Evolutionary conservation across 2,888 invertebrate genomes (phyloP), one percentile per base, ranked within the genome.

Genomic region (Erebia aethiops): DNA sequence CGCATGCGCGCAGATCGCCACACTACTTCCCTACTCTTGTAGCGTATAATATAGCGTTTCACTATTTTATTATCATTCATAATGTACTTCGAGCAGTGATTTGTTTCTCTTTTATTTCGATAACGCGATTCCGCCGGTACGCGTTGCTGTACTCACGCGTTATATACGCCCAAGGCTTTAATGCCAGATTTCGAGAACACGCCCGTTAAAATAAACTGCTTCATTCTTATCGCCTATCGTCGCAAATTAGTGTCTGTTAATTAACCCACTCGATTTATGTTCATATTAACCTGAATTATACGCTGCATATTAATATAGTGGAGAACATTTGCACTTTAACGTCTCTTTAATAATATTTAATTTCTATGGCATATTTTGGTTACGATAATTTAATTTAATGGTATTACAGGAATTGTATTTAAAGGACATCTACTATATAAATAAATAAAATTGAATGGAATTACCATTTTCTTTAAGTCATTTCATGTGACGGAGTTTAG

Each of bases 231-330:
- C 35, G 49, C 65, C 46, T 63, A 65, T 54, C 60, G 65, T 26
- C 13, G 46, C 71, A 69, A 73, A 73, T 69, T 69, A 73, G 63
- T 69, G 62, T 26, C 64, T 67, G 66, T 67, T 73, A 71, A 71
- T 63, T 66, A 58, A 54, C 49, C 58, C 52, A 21, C 56, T 43
- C 46, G 71, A 73, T 71, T 69, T 69, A 73, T 68, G 66, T 61
- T 61, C 65, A 69, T 68, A 69, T 73, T 71, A 73, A 66, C 62
- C 68, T 73, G 46, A 71, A 71, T 71, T 67, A 67, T 60, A 41
- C 41, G 64, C 35, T 5, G 13, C 13, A 64, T 64, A 41, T 26
- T 26, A 64, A 64, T 54, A 54, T 41, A 35, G 64, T 18, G 16
- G 35, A 54, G 35, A 54, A 52, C n/a, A 52, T 64, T 41, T 54